Evolutionary conservation across 2,888 invertebrate genomes (phyloP).

Genomic region (Habroteleia sp.): DNA sequence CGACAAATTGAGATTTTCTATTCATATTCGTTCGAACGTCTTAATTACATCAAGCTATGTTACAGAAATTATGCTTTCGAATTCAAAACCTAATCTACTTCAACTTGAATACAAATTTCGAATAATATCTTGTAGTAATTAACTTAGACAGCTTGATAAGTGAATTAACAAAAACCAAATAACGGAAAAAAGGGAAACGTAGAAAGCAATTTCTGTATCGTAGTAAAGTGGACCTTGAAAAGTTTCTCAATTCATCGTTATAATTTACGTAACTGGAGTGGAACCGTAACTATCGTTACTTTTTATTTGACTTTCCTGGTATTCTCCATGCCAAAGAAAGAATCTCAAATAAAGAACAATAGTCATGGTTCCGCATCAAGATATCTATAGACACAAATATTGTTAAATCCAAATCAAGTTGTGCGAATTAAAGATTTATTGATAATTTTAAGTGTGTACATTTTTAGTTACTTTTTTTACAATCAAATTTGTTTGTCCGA

Average conservation of each 20-base stretch:
- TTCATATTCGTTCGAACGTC: too few species aligned
- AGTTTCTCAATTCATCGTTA: constrained; percentile 53
- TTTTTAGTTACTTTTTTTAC: too few species aligned
- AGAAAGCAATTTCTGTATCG: constrained; percentile 45
- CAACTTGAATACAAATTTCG: too few species aligned
- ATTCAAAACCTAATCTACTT: too few species aligned
- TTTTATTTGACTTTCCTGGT: constrained; percentile 43
- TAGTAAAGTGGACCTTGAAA: constrained; percentile 40
- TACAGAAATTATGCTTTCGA: too few species aligned
- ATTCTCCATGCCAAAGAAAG: constrained; percentile 9
- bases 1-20: too few species aligned
- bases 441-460: too few species aligned
- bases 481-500: too few species aligned
- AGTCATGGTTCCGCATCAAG: constrained; percentile 15
- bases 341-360: constrained; percentile 20
- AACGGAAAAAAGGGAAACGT: constrained; percentile 21
- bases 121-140: too few species aligned
- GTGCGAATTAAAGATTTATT: too few species aligned
- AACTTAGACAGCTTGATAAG: too few species aligned
- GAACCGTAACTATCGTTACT: constrained; percentile 44
- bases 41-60: too few species aligned
- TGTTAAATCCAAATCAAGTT: not conserved
- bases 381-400: constrained; percentile 52
- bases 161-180: constrained; percentile 8
- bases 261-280: constrained; percentile 53